Percentiles rank a stretch among this genome's conserved stretches.
Conservation (phyloP, 2,797 vertebrate genomes). For the Sparidentex hasta region DNA sequence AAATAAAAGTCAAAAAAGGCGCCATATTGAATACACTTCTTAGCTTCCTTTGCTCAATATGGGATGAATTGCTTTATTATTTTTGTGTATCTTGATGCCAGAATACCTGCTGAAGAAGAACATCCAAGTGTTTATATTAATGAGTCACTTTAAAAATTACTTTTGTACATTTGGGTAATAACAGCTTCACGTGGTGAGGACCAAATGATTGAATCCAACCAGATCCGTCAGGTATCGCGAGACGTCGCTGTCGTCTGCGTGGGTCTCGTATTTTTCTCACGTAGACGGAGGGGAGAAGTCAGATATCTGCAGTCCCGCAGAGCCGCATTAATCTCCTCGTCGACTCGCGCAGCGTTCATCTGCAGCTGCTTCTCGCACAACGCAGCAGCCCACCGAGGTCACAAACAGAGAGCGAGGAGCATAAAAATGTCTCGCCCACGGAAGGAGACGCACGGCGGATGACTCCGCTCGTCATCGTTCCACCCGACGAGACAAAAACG, state of each 20-base stretch:
- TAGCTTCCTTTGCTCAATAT: too few relatives aligned
- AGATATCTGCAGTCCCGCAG: slow-evolving; percentile 6
- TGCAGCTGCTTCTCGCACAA: slow-evolving; percentile 39
- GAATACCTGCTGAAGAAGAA: too few relatives aligned
- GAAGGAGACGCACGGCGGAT: slow-evolving; percentile 28
- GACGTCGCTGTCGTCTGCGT: slow-evolving; percentile 3
- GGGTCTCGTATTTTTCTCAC: slow-evolving; percentile 25
- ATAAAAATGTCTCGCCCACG: slow-evolving; percentile 64
- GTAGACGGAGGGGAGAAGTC: slow-evolving; percentile 6
- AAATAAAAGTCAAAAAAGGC: too few relatives aligned
- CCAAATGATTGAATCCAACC: neutral
- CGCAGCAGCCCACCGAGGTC: slow-evolving; percentile 59
- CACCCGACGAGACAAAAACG: slow-evolving; percentile 20
- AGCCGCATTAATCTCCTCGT: slow-evolving; percentile 18
- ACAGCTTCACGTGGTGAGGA: neutral
- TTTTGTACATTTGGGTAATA: neutral
- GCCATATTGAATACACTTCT: too few relatives aligned
- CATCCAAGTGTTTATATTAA: too few relatives aligned
- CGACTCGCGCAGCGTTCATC: slow-evolving; percentile 23
- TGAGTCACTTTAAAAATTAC: too few relatives aligned
- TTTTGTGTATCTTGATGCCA: too few relatives aligned
- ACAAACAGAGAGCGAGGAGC: slow-evolving; percentile 26
- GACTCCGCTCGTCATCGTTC: slow-evolving; percentile 29
- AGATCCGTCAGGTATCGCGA: neutral
- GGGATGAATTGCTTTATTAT: too few relatives aligned